Base-by-base conservation (phyloP, 2,888 invertebrate genomes). In the Homarus gammarus region DNA sequence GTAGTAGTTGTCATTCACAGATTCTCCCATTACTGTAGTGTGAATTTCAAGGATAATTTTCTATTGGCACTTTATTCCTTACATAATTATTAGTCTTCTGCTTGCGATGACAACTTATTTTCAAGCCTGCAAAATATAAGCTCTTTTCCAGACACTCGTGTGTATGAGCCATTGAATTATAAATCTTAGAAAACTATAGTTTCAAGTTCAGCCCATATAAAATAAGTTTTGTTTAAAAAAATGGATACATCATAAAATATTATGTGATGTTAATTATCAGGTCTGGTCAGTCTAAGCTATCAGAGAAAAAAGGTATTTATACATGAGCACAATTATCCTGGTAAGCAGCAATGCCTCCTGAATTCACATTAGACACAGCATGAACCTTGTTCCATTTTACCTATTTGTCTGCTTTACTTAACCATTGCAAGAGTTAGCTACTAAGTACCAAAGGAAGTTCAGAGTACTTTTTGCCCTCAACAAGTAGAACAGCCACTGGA, bases 141-240 rank as follows among this genome's bases (percentile, higher is more conserved):
- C 40, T 81, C 38, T 38, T 81, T 38, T 33, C 56, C n/a, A 81
- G 49, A 61, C 36, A 61, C 64, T n/a, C 61, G 64, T 31, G 56
- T 36, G 36, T 27, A 81, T 81, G 81, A 81, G 81, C 81, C 64
- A 27, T 64, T n/a, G 36, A 61, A 81, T 36, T 81, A 81, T 40
- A 81, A 81, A 81, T 81, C 81, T 81, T 81, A 81, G 40, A 81
- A 81, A 81, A 81, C 81, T 81, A 81, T 81, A 81, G 81, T 81
- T 44, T 64, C 36, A 81, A 64, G 61, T 81, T 64, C 27, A 81
- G 81, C 81, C n/a, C 81, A 81, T 81, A 81, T 40, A 81, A 81
- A 81, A 81, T 81, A 61, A 81, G 22, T 81, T 36, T 79, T 49
- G 18, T 81, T 81, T 36, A 38, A 64, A 64, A 81, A 56, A 81